Percentiles rank a stretch among this genome's conserved stretches.
Conservation (phyloP, 2,113 vertebrate species). For the Corydoras sp. region DNA sequence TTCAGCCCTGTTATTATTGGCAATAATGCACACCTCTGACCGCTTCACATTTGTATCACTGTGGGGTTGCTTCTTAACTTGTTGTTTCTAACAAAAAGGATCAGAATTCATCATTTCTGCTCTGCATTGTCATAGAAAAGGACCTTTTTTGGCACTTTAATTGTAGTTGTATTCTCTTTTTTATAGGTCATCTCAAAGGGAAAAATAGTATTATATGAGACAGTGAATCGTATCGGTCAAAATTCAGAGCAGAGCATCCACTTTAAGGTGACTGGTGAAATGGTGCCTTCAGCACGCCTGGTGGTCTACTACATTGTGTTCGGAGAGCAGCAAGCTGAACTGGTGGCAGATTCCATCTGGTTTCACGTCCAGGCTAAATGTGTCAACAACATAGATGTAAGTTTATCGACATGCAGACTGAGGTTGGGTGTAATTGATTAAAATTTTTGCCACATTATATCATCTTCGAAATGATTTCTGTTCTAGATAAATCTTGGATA, state of each 20-base stretch:
- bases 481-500: conserved; percentile 66
- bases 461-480: conserved; percentile 3
- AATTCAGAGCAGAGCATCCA: conserved; percentile 61
- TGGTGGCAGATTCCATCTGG: conserved; percentile 89
- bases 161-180: neutral
- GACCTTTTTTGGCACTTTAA: too few species aligned
- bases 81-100: too few species aligned
- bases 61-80: too few species aligned
- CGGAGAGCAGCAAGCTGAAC: conserved; percentile 72
- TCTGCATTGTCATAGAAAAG: too few species aligned
- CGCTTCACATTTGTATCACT: too few species aligned
- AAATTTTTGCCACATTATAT: neutral
- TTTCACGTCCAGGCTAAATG: conserved; percentile 78
- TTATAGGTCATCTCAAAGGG: conserved; percentile 74
- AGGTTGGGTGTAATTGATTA: too few species aligned
- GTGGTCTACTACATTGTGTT: conserved; percentile 83
- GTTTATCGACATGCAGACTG: neutral
- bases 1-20: too few species aligned
- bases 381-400: conserved; percentile 74
- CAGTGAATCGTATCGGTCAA: conserved; percentile 42
- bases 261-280: conserved; percentile 70
- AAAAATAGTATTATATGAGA: conserved; percentile 69
- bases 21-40: too few species aligned
- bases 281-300: conserved; percentile 85
- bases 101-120: too few species aligned